Evolutionary conservation across 2,797 vertebrate species (phyloP).

Genomic region (Coranthus polyacanthus): DNA sequence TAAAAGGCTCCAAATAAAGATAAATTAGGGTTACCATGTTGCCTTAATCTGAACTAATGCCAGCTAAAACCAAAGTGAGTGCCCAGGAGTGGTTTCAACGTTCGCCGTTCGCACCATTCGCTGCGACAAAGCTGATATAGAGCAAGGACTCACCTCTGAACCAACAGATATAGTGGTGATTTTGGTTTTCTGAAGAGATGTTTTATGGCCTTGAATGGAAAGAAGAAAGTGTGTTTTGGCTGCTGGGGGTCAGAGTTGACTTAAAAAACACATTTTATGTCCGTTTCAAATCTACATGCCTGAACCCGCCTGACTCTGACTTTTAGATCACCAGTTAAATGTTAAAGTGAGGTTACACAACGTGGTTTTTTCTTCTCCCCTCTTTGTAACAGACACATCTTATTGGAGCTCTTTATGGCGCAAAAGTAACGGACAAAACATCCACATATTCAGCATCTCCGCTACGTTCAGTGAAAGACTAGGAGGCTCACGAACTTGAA

Average conservation of each 20-base stretch:
- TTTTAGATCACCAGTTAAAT: background rate
- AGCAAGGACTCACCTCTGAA: conserved; percentile 58
- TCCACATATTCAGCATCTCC: background rate
- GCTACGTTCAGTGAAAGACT: too few species aligned
- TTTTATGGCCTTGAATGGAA: conserved; percentile 33
- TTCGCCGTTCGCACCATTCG: conserved; percentile 41
- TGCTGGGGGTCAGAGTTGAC: conserved; percentile 22
- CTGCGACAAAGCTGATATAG: conserved; percentile 15
- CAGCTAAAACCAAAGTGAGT: conserved; percentile 71
- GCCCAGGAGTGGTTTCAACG: conserved; percentile 66
- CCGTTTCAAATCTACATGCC: conserved; percentile 12
- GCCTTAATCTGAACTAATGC: conserved; percentile 77
- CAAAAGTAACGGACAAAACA: background rate
- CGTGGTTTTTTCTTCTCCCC: background rate
- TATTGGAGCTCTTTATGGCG: background rate
- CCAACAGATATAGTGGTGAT: conserved; percentile 17
- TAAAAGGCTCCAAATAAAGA: conserved; percentile 79
- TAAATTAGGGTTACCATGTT: conserved; percentile 74
- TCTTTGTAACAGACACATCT: conserved; percentile 1
- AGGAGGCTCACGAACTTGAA: too few species aligned
- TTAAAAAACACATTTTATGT: conserved; percentile 14
- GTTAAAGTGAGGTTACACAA: background rate
- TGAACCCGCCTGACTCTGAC: conserved; percentile 1
- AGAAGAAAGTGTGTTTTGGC: conserved; percentile 18
- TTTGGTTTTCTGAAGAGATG: conserved; percentile 18